Evolutionary conservation across 2,797 vertebrate genomes (phyloP).

Genomic region (Neosilurus mollespiculum): DNA sequence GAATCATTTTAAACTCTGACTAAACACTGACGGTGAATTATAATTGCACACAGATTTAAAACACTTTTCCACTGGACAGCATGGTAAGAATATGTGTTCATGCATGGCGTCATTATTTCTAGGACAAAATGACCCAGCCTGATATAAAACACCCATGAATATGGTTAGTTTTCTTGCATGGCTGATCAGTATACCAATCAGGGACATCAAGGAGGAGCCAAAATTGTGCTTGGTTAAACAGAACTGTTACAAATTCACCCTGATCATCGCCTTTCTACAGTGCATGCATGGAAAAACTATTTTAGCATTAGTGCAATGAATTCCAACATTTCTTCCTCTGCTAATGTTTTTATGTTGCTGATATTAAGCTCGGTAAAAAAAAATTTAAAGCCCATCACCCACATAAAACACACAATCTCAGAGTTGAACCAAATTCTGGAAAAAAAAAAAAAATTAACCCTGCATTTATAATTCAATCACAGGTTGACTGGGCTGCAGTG

Average conservation of each 20-base stretch:
- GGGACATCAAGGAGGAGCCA: not conserved
- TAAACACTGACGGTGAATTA: slow-evolving; percentile 39
- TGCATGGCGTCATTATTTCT: not conserved
- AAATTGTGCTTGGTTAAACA: not conserved
- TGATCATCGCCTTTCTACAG: not conserved
- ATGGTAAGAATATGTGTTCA: not conserved
- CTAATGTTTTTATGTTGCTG: not conserved
- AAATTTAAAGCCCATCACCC: not conserved
- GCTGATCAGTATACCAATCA: not conserved
- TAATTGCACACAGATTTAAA: slow-evolving; percentile 56
- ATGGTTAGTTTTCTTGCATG: not conserved
- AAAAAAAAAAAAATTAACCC: too few species aligned
- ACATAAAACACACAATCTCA: not conserved
- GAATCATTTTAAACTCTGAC: not conserved
- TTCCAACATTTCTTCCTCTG: too few species aligned
- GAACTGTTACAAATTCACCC: not conserved
- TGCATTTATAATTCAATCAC: slow-evolving; percentile 4
- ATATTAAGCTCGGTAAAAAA: not conserved
- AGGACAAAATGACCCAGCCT: not conserved
- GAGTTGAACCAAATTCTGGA: not conserved
- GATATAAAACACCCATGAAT: not conserved
- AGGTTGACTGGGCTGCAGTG: not conserved
- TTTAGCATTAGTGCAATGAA: too few species aligned
- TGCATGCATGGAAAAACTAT: too few species aligned
- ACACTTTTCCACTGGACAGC: slow-evolving; percentile 48